These are phyloP conservation scores for Hippocampus guttulatus DNA, from an alignment of 2,113 vertebrate genomes.

Conservation along the genomic window DNA sequence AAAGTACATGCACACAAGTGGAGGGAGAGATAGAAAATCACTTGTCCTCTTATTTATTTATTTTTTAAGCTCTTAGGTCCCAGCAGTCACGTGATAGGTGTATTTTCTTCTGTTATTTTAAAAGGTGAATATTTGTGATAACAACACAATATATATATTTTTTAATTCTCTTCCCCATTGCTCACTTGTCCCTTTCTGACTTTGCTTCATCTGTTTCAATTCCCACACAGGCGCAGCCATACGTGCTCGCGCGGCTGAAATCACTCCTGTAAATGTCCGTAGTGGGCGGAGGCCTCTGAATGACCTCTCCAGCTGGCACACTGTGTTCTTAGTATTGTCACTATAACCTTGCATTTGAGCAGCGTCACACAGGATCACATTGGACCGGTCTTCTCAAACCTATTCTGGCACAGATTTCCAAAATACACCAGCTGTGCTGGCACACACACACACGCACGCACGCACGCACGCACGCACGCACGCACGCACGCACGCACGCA, in stretches of 20 bases:
- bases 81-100: background rate
- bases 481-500: background rate
- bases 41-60: background rate
- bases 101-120: background rate
- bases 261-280: constrained; percentile 28
- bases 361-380: constrained; percentile 49
- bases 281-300: constrained; percentile 35
- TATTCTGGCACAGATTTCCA: constrained; percentile 21
- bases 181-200: background rate
- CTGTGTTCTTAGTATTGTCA: constrained; percentile 52
- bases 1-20: constrained; percentile 3
- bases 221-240: constrained; percentile 18
- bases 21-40: background rate
- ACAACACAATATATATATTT: background rate
- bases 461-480: background rate
- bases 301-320: constrained; percentile 63
- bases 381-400: constrained; percentile 39
- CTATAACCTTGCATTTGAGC: constrained; percentile 41
- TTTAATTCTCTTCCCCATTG: background rate
- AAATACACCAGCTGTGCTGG: constrained; percentile 26
- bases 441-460: background rate
- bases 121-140: background rate
- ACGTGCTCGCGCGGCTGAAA: constrained; percentile 2
- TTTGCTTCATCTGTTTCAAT: constrained; percentile 7
- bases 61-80: background rate